Percentiles rank a stretch among this genome's conserved stretches.
Evolutionary conservation across 2,797 vertebrate genomes (phyloP).

Genomic region (Podarcis lilfordi): DNA sequence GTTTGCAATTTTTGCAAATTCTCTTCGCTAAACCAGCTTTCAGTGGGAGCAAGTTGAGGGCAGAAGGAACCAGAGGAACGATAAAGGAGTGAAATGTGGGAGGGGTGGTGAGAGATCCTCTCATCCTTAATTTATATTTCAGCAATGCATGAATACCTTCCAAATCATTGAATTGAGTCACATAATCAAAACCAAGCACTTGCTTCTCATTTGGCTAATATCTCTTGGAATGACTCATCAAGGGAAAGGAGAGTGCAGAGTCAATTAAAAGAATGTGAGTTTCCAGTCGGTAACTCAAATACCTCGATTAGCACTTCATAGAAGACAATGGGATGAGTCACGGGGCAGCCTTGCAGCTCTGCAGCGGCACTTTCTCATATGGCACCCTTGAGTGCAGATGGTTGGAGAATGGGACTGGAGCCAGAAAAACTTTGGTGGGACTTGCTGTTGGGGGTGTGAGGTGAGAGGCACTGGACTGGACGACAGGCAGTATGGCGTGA

Average conservation of each 20-base stretch:
- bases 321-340: conserved; percentile 46
- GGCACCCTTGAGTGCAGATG: conserved; percentile 17
- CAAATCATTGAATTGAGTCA: not conserved
- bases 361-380: conserved; percentile 14
- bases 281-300: conserved; percentile 24
- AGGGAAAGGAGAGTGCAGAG: not conserved
- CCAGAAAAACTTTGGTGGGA: not conserved
- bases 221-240: conserved; percentile 33
- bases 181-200: not conserved
- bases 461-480: not conserved
- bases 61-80: not conserved
- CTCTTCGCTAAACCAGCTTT: not conserved
- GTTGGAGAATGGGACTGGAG: not conserved
- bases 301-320: not conserved
- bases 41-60: not conserved
- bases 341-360: not conserved
- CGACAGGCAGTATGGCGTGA: too few relatives aligned
- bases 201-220: not conserved
- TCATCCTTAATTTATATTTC: not conserved
- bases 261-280: not conserved
- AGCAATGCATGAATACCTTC: not conserved
- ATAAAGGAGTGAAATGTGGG: not conserved
- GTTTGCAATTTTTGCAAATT: too few relatives aligned
- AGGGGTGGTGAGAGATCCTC: not conserved
- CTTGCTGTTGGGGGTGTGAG: not conserved